phyloP scores from a whole-genome alignment of 2,797 vertebrate genomes.

The Sebastes oblongus region DNA sequence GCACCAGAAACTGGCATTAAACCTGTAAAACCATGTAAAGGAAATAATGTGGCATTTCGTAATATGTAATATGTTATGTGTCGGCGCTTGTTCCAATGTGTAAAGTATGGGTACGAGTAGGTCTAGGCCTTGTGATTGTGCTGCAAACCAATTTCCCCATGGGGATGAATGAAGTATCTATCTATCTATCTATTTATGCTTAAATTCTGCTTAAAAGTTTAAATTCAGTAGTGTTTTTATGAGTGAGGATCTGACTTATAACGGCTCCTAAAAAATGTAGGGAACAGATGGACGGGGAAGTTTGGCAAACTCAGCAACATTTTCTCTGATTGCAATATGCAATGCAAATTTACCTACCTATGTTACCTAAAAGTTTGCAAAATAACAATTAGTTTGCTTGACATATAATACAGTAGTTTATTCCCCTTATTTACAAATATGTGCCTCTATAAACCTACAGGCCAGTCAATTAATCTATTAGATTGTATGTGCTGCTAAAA shows the following conservation, averaged over 20 bases:
- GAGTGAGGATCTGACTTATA: background rate
- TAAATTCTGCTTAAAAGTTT: background rate
- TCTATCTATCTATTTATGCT: too few species aligned
- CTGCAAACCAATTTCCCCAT: too few species aligned
- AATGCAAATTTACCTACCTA: background rate
- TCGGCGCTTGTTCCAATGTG: too few species aligned
- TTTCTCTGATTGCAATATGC: background rate
- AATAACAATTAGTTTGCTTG: background rate
- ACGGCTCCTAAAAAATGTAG: background rate
- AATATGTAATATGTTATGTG: too few species aligned
- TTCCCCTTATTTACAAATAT: background rate
- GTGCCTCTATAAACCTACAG: background rate
- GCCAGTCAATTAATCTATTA: background rate
- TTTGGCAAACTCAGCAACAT: background rate
- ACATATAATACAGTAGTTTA: background rate
- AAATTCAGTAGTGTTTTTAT: background rate
- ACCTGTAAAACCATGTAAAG: background rate
- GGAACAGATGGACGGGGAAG: background rate
- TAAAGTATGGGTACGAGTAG: too few species aligned
- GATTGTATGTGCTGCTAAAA: background rate
- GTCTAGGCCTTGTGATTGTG: too few species aligned
- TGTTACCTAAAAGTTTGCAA: background rate
- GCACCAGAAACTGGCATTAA: slow-evolving; percentile 4
- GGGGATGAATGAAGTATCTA: too few species aligned
- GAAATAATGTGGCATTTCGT: background rate